Evolutionary conservation across 2,888 invertebrate species (phyloP).

Genomic region (Torymus texanus): DNA sequence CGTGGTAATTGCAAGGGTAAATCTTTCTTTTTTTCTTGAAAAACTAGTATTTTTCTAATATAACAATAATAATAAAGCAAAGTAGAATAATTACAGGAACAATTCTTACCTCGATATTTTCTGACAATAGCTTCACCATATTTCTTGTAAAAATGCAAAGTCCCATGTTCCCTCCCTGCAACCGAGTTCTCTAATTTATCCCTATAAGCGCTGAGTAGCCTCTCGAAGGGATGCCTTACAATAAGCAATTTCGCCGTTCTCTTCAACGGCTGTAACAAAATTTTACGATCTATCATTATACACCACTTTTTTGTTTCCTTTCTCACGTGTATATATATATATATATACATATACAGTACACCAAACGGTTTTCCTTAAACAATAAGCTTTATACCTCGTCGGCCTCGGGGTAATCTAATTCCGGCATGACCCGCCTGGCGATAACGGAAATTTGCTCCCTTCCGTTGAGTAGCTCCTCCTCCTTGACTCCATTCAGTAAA

Average conservation of each 20-base stretch:
- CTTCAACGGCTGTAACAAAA: constrained; percentile 67
- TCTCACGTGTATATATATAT: too few species aligned
- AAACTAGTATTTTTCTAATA: too few species aligned
- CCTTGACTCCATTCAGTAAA: constrained; percentile 72
- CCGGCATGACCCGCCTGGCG: constrained; percentile 67
- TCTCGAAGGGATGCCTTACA: constrained; percentile 80
- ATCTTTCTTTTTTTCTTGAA: too few species aligned
- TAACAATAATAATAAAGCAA: too few species aligned
- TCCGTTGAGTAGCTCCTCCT: constrained; percentile 68
- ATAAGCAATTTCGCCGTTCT: constrained; percentile 77
- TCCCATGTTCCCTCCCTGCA: constrained; percentile 75
- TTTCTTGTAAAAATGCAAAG: constrained; percentile 76
- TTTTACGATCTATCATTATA: too few species aligned
- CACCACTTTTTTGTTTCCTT: too few species aligned
- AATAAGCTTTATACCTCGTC: constrained; percentile 63
- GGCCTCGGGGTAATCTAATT: constrained; percentile 72
- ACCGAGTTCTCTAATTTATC: constrained; percentile 77
- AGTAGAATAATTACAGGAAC: too few species aligned
- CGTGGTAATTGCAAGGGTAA: too few species aligned
- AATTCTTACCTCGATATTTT: constrained; percentile 72
- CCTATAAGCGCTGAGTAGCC: constrained; percentile 79
- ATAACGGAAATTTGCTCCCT: constrained; percentile 69
- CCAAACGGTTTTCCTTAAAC: too few species aligned
- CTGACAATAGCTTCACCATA: constrained; percentile 76
- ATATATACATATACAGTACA: too few species aligned